Evolutionary conservation across 2,113 vertebrate genomes (phyloP), one percentile per base, ranked within the genome.

Genomic region (Recurvirostra avosetta): DNA sequence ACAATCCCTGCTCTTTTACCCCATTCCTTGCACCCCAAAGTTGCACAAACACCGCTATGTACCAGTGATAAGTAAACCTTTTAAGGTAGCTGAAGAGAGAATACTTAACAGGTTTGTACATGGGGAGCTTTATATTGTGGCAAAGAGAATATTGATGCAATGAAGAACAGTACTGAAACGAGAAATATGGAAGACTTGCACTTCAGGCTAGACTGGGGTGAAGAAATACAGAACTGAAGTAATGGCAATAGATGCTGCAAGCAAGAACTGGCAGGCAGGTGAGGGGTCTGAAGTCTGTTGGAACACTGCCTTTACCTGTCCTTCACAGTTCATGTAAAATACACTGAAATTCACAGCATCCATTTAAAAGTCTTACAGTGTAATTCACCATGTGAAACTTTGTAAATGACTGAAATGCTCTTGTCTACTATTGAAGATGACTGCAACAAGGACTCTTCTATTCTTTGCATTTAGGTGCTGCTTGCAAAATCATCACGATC

Each of bases 401-500:
- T 21, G 17, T 41, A 59, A 82, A 55, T 61, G 21, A 32, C 17
- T 78, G 36, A 55, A 94, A 61, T 34, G 41, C 7, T 78, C 21
- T 6, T 66, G 0, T n/a, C 16, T 90, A 4, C 16, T 76, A 6
- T 26, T 88, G 41, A 92, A 92, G 22, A 13, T 53, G 21, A 93
- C 68, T 78, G 62, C 40, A 47, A 30, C 53, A 79, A 92, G 38
- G 29, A 71, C 38, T 96, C 6, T 86, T 78, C 53, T 79, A 11
- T 88, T 96, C 79, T 96, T 92, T 89, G 38, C 59, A 62, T 96
- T 74, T 95, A 99, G 98, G 97, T 98, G 96, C 97, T 90, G 76
- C 56, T 93, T 98, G 98, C 96, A 99, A 98, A 98, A 22, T 94
- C 62, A 13, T 98, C 94, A 97, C 98, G 1, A 83, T 98, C 43